Percentiles rank a stretch among this genome's conserved stretches.
Conservation (phyloP, 2,888 invertebrate genomes). For the Ctena decussata region DNA sequence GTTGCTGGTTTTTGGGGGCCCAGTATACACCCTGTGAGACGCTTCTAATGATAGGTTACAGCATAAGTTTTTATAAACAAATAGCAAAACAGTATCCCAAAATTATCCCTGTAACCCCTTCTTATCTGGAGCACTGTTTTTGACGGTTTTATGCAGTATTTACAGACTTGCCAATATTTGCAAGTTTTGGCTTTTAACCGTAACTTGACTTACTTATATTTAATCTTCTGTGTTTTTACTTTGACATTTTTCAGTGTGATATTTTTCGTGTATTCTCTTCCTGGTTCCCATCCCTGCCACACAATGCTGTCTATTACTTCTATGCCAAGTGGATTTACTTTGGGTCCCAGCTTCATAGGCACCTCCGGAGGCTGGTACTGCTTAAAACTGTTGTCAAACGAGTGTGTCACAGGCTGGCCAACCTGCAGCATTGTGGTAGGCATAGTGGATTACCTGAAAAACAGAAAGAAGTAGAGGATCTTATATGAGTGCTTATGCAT, state of each 20-base stretch:
- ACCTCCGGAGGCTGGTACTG: constrained; percentile 35
- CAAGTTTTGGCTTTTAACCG: too few species aligned
- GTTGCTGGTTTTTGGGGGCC: too few species aligned
- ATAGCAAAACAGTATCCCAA: too few species aligned
- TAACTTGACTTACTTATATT: constrained; percentile 85
- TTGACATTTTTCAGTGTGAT: constrained; percentile 85
- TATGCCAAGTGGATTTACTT: constrained; percentile 78
- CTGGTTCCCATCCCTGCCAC: constrained; percentile 86
- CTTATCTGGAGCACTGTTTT: too few species aligned
- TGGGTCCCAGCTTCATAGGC: constrained; percentile 50
- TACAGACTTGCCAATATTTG: too few species aligned
- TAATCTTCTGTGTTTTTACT: constrained; percentile 85
- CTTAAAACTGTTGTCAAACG: constrained; percentile 14
- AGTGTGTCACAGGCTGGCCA: constrained; percentile 64
- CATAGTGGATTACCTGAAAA: constrained; percentile 30
- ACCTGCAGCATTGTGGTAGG: constrained; percentile 70
- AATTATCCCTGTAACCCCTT: too few species aligned
- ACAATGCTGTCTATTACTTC: constrained; percentile 82
- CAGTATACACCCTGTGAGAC: too few species aligned
- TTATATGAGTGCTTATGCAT: not conserved
- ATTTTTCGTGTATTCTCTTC: constrained; percentile 85
- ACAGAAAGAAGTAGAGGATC: not conserved
- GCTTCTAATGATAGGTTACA: too few species aligned
- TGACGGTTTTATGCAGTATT: too few species aligned
- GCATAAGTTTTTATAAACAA: too few species aligned